Percentiles rank a stretch among this genome's conserved stretches.
phyloP scores from a whole-genome alignment of 2,113 vertebrate species.

The Illadopsis cleaveri region DNA sequence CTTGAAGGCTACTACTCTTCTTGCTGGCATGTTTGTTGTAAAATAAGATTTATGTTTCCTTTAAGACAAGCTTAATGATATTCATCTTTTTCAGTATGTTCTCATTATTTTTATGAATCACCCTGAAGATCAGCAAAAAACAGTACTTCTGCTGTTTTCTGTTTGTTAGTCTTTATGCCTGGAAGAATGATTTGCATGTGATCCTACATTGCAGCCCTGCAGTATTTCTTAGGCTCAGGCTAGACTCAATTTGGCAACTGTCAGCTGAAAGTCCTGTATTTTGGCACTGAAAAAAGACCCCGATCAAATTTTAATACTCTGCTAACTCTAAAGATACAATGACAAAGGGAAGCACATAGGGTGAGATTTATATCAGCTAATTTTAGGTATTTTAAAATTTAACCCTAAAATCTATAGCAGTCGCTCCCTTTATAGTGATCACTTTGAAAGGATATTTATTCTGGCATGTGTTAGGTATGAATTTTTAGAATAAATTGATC shows the following conservation, averaged over 20 bases:
- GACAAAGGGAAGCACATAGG: not conserved
- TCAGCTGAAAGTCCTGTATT: not conserved
- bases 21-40: not conserved
- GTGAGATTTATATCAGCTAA: not conserved
- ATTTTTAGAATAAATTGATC: not conserved
- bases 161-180: not conserved
- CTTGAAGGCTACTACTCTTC: not conserved
- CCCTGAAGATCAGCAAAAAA: not conserved
- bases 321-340: not conserved
- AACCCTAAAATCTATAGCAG: not conserved
- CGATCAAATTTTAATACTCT: not conserved
- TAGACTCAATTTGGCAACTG: not conserved
- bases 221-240: not conserved
- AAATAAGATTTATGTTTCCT: not conserved
- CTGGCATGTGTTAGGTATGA: not conserved
- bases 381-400: not conserved
- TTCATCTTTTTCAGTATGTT: not conserved
- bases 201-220: not conserved
- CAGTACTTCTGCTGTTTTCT: not conserved
- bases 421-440: accelerated
- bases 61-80: not conserved
- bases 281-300: not conserved
- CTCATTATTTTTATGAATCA: not conserved
- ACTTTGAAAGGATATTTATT: not conserved
- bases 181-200: not conserved